phyloP scores from a whole-genome alignment of 2,888 invertebrate species.

The Spisula solida region DNA sequence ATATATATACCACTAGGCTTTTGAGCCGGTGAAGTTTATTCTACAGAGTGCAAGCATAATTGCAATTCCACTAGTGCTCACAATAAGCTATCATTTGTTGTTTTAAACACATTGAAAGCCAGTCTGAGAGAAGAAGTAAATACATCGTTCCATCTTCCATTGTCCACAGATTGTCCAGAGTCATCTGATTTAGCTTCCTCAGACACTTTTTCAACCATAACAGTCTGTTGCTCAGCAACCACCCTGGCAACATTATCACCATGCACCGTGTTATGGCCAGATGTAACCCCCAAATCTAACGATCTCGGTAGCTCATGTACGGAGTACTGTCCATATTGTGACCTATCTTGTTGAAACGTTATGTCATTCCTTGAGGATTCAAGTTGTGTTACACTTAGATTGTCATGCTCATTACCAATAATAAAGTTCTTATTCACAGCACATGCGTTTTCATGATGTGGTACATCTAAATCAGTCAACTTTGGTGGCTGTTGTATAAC shows the following conservation, averaged over 20 bases:
- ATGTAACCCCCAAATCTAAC: not conserved
- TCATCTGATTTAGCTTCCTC: not conserved
- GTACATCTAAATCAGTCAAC: not conserved
- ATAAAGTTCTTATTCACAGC: not conserved
- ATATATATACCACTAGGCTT: no score
- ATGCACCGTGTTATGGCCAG: not conserved
- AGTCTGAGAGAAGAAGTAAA: not conserved
- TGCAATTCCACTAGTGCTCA: not conserved
- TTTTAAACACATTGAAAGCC: not conserved
- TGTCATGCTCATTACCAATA: not conserved
- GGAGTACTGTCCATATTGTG: not conserved
- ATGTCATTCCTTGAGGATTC: not conserved
- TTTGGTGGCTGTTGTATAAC: slow-evolving; percentile 4
- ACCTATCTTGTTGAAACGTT: not conserved
- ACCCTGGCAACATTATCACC: not conserved
- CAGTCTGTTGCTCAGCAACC: not conserved
- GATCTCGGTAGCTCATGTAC: not conserved
- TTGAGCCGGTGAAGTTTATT: no score
- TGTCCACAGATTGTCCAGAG: not conserved
- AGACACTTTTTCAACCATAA: not conserved
- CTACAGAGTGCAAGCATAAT: no score
- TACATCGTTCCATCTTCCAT: not conserved
- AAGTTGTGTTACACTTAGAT: not conserved
- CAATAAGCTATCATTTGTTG: not conserved
- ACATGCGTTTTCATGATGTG: not conserved